Base-by-base conservation (phyloP, 2,888 invertebrate species). In the Pollenia griseotomentosa region DNA sequence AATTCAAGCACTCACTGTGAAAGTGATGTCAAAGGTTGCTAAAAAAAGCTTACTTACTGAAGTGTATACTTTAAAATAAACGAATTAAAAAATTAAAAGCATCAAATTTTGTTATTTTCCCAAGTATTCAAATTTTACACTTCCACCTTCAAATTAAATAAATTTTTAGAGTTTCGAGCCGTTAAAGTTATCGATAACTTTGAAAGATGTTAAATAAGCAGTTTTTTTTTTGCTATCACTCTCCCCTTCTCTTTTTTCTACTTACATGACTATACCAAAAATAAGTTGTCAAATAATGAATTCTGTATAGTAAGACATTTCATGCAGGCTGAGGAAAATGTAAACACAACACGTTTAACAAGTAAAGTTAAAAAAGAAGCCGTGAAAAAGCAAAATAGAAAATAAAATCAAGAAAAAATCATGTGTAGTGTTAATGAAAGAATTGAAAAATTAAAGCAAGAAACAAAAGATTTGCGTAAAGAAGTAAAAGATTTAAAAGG, bases 401-500 rank as follows among this genome's bases (percentile, higher is more conserved):
- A 57, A 6, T 33, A n/a, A 65, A 48, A 46, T 7, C 51, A 65
- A 85, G 42, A 42, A 65, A 51, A 16, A 42, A 19, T 33, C 70
- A 86, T 86, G 86, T 59, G 51, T 12, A 74, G 55, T 78, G 57
- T 78, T 63, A 79, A 78, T 74, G 78, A 82, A 70, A 82, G 86
- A 74, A 82, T 86, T 61, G 86, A 86, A 55, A 82, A 74, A 74
- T 48, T 86, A 63, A 86, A 82, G 70, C 48, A 12, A 44, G 86
- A 86, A 79, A 82, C 86, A 9, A 33, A n/a, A 40, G 68, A 80
- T 42, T 68, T 86, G 7, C 73, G 86, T 23, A 82, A 82, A 55
- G 78, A 86, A 71, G 74, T 86, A 11, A 59, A 74, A 63, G 74
- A 79, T 53, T 61, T 86, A 23, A 86, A 82, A 78, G 86, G 86